phyloP scores from a whole-genome alignment of 1,140 invertebrate genomes.

The Andrena cerasifolii region DNA sequence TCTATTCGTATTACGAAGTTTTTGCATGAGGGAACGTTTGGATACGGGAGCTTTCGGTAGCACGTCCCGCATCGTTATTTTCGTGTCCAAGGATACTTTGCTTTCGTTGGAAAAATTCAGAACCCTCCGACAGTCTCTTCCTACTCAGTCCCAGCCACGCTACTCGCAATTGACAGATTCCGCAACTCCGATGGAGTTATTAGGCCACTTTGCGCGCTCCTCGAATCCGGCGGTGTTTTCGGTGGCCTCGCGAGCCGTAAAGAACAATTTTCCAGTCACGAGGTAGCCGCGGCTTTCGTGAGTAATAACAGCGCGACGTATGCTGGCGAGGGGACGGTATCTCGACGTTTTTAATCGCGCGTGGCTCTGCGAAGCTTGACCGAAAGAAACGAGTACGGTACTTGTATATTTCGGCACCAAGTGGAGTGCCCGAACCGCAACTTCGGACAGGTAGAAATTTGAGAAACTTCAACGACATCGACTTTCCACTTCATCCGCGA shows the following conservation, averaged over 20 bases:
- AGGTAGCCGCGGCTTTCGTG: background rate
- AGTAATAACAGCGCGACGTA: background rate
- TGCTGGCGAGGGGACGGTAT: background rate
- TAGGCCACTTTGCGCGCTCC: background rate
- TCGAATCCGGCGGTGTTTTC: background rate
- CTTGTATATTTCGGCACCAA: background rate
- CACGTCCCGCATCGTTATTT: too few relatives aligned
- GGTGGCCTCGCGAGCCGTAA: background rate
- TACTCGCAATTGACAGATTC: background rate
- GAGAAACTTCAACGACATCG: too few relatives aligned
- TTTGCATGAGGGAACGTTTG: too few relatives aligned
- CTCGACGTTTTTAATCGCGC: conserved; percentile 1
- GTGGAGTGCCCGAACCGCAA: too few relatives aligned
- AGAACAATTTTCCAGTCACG: conserved; percentile 20
- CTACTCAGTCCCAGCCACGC: background rate
- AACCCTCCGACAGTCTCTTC: too few relatives aligned
- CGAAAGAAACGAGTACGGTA: too few relatives aligned
- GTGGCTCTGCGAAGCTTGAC: too few relatives aligned
- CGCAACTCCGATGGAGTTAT: background rate
- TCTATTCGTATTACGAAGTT: too few relatives aligned
- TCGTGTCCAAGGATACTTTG: background rate
- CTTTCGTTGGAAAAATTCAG: background rate
- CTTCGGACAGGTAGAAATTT: too few relatives aligned
- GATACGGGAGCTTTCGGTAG: too few relatives aligned
- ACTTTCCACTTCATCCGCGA: too few relatives aligned